Evolutionary conservation across 2,888 invertebrate species (phyloP).

Genomic region (Zygaena filipendulae): DNA sequence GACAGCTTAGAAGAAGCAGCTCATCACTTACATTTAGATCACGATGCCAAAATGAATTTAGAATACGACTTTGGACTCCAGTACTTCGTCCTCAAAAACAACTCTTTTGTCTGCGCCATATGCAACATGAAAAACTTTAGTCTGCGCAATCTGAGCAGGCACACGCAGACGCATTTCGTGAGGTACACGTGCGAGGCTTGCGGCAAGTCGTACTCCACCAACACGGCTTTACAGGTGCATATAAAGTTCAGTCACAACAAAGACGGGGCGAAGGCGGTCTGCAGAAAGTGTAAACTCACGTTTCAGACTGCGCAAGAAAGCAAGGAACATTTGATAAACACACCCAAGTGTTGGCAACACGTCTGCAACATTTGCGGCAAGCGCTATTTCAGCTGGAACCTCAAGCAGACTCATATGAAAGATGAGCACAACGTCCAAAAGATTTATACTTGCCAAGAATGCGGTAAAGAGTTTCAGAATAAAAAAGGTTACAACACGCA

Average conservation of each 20-base stretch:
- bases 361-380: conserved; percentile 42
- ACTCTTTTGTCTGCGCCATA: conserved; percentile 36
- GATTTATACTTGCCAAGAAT: conserved; percentile 39
- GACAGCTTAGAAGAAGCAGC: conserved; percentile 34
- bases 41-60: conserved; percentile 31
- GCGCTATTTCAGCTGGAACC: conserved; percentile 36
- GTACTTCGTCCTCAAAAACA: conserved; percentile 41
- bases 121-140: conserved; percentile 36
- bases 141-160: conserved; percentile 41
- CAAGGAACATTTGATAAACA: conserved; percentile 32
- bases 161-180: conserved; percentile 45
- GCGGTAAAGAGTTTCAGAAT: conserved; percentile 33
- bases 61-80: conserved; percentile 37
- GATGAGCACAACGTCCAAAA: conserved; percentile 37
- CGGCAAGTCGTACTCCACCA: conserved; percentile 47
- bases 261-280: conserved; percentile 33
- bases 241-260: conserved; percentile 36
- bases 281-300: conserved; percentile 42
- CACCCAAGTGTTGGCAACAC: conserved; percentile 42
- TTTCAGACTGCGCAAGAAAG: conserved; percentile 37
- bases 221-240: conserved; percentile 38
- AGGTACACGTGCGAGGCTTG: conserved; percentile 51
- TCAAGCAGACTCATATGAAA: conserved; percentile 37
- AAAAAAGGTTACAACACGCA: conserved; percentile 38
- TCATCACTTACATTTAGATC: conserved; percentile 32